A percentile compares a stretch with the other conserved stretches of the same genome.
phyloP scores from a whole-genome alignment of 2,113 vertebrate species.

The Speoplatyrhinus poulsoni region DNA sequence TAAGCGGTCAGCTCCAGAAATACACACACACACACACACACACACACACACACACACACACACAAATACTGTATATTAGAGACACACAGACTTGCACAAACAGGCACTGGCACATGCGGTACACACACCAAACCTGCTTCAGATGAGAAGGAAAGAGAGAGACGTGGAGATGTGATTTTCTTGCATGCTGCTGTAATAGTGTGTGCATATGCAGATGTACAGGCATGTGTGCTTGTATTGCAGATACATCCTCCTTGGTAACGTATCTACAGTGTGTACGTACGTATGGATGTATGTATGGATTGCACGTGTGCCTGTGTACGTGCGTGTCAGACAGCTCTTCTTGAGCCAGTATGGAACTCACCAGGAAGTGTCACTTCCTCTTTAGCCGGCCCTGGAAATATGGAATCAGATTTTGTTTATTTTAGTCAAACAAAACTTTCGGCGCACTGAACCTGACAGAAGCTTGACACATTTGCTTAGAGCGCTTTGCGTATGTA shows the following conservation, averaged over 20 bases:
- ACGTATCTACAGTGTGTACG: constrained; percentile 24
- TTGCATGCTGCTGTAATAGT: too few species aligned
- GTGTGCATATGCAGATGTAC: too few species aligned
- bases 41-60: constrained; percentile 2
- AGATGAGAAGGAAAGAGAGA: too few species aligned
- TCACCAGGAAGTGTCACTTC: constrained; percentile 57
- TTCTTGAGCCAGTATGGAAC: constrained; percentile 54
- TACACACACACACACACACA: constrained; percentile 2
- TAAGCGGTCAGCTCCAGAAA: constrained; percentile 34
- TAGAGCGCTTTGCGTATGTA: too few species aligned
- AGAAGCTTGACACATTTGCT: not conserved
- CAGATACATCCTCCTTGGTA: constrained; percentile 16
- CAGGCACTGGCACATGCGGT: constrained; percentile 5
- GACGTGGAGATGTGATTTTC: too few species aligned
- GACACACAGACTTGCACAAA: not conserved
- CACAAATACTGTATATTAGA: constrained; percentile 4
- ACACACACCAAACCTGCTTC: too few species aligned
- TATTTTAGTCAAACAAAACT: constrained; percentile 24
- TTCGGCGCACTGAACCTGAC: constrained; percentile 7
- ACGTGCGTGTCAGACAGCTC: constrained; percentile 18
- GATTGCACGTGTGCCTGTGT: not conserved
- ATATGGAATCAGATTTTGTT: not conserved
- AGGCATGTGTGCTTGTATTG: too few species aligned
- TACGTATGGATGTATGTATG: constrained; percentile 4
- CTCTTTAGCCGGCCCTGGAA: constrained; percentile 36